These are phyloP conservation scores for Fistularia commersonii DNA, from an alignment of 2,797 vertebrate genomes.

Conservation along the genomic window DNA sequence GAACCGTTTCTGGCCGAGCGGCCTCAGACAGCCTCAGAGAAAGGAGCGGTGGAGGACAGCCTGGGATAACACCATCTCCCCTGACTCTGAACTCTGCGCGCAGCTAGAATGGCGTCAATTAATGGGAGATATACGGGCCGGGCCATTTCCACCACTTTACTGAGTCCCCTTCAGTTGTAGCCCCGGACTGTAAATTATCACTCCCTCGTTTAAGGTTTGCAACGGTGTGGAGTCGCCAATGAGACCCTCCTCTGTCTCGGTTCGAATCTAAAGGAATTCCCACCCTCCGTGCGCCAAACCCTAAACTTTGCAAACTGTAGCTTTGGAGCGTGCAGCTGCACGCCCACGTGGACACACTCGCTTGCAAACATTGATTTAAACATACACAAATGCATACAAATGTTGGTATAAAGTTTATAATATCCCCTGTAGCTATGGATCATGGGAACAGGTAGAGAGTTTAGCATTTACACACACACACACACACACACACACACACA, in stretches of 20 bases:
- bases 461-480: conserved; percentile 24
- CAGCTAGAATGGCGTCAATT: conserved; percentile 53
- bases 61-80: conserved; percentile 40
- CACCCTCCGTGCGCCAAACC: conserved; percentile 60
- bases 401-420: conserved; percentile 55
- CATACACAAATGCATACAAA: conserved; percentile 61
- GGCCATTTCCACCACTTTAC: conserved; percentile 61
- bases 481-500: conserved; percentile 18
- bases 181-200: conserved; percentile 59
- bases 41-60: conserved; percentile 42
- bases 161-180: conserved; percentile 59
- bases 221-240: conserved; percentile 51
- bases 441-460: conserved; percentile 62
- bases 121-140: conserved; percentile 56
- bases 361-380: conserved; percentile 66
- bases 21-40: conserved; percentile 32
- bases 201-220: conserved; percentile 34
- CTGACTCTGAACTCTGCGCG: conserved; percentile 52
- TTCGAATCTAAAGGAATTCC: conserved; percentile 63
- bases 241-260: conserved; percentile 64
- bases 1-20: conserved; percentile 48
- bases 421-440: conserved; percentile 59
- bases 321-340: conserved; percentile 55
- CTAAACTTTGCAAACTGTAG: conserved; percentile 36
- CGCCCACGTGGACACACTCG: conserved; percentile 50